Evolutionary conservation across 2,797 vertebrate species (phyloP).

Genomic region (Lutjanus argentimaculatus): DNA sequence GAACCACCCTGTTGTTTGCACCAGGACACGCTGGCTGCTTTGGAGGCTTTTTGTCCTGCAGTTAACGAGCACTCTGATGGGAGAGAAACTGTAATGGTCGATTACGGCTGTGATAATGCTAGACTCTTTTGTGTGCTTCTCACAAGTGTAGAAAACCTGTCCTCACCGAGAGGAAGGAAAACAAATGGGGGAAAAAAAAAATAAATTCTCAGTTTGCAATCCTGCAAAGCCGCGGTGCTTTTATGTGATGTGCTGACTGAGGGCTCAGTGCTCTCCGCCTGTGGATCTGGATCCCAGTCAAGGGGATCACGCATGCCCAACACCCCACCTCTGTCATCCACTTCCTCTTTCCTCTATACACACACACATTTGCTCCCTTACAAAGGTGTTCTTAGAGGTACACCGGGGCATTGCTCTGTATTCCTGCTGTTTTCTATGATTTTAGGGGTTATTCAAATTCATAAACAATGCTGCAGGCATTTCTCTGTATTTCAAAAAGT

Average conservation of each 20-base stretch:
- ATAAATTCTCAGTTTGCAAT: conserved; percentile 67
- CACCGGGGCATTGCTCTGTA: conserved; percentile 48
- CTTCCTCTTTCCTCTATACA: conserved; percentile 18
- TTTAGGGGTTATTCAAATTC: conserved; percentile 66
- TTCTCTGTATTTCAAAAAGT: conserved; percentile 60
- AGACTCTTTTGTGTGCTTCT: conserved; percentile 69
- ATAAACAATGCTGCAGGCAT: conserved; percentile 67
- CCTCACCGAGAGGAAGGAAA: conserved; percentile 68
- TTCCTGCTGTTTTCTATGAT: conserved; percentile 54
- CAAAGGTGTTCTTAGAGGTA: conserved; percentile 66
- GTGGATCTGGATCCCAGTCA: conserved; percentile 70
- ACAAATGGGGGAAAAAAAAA: conserved; percentile 68
- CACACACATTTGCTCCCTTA: conserved; percentile 32
- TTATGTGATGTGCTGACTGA: conserved; percentile 74
- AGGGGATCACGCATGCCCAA: conserved; percentile 67
- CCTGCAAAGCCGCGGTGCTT: conserved; percentile 70
- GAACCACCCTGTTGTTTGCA: conserved; percentile 74
- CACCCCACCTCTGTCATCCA: conserved; percentile 43
- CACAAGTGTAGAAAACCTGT: conserved; percentile 71
- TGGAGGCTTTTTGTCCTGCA: conserved; percentile 74
- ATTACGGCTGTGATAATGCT: conserved; percentile 82
- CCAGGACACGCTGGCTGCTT: conserved; percentile 72
- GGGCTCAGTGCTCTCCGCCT: conserved; percentile 61
- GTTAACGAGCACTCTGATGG: conserved; percentile 78
- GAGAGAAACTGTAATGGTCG: conserved; percentile 74